Base-by-base conservation (phyloP, 1,140 invertebrate species). In the Papilio xuthus region DNA sequence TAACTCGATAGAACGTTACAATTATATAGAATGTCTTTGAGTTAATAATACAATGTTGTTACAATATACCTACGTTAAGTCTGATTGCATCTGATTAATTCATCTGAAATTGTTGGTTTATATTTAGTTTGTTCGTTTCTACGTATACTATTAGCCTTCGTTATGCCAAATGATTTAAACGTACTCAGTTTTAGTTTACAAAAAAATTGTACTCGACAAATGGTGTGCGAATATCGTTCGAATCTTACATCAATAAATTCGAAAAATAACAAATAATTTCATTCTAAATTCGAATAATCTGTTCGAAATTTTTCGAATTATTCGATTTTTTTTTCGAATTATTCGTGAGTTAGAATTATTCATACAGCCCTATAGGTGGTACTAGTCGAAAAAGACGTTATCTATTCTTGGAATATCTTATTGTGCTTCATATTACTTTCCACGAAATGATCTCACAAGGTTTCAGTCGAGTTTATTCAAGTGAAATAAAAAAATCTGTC, bases 331-430 rank as follows among this genome's bases (percentile, higher is more conserved):
- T 7, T 6, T 37, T 37, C 32, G 32, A 37, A 37, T 37, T 6
- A 37, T 37, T 37, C 32, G 32, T 37, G 2, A 37, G 32, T 37
- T 37, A 4, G 4, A 37, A 37, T 37, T 37, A 37, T 37, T 37
- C 32, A 7, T 37, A 37, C 4, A 37, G 4, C 7, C 32, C 32
- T 37, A 37, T 37, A 7, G 32, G 0, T 37, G 32, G 0, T 37
- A 37, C 32, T 37, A 4, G 32, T 6, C 0, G 32, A 37, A 37
- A 37, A 37, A 32, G 20, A 63, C 4, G 13, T 26, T 67, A 67
- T 67, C 60, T 28, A 28, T 67, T 67, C 60, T 18, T 67, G n/a
- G 60, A 67, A 67, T 32, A 15, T 67, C 12, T 18, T 67, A 67
- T 7, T 15, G 7, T 67, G 26, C 60, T 67, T 28, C 26, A 67